These are phyloP conservation scores for Heliothis virescens DNA, from an alignment of 1,140 invertebrate species.

Conservation along the genomic window DNA sequence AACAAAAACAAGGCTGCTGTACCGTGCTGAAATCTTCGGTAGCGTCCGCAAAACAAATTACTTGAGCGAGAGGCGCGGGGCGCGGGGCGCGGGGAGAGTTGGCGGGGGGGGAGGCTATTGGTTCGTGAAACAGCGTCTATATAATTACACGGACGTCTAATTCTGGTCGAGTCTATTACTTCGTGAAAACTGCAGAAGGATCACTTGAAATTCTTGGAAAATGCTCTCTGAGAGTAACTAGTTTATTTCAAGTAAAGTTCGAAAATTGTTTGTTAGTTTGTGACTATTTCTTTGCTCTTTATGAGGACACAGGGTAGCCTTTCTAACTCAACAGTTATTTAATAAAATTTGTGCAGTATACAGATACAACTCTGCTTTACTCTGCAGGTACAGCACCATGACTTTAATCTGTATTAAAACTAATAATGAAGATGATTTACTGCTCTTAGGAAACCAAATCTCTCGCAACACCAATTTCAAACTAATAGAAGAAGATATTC, in stretches of 20 bases:
- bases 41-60: constrained; percentile 40
- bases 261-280: not conserved
- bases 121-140: constrained; percentile 44
- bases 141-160: constrained; percentile 41
- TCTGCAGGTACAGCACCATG: too few species aligned
- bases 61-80: constrained; percentile 5
- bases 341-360: too few species aligned
- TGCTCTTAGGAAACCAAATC: too few species aligned
- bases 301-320: too few species aligned
- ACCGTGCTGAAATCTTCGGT: constrained; percentile 26
- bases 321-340: too few species aligned
- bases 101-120: constrained; percentile 26
- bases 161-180: constrained; percentile 8
- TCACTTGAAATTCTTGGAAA: not conserved
- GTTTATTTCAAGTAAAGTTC: not conserved
- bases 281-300: too few species aligned
- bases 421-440: too few species aligned
- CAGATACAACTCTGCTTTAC: too few species aligned
- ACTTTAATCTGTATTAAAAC: too few species aligned
- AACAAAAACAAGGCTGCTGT: constrained; percentile 26
- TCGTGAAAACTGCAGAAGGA: constrained; percentile 2
- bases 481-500: too few species aligned
- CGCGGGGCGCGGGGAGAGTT: not conserved
- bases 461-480: too few species aligned
- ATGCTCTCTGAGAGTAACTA: not conserved